Conservation (phyloP, 1,140 invertebrate genomes). For the Drosophila ironensis region DNA sequence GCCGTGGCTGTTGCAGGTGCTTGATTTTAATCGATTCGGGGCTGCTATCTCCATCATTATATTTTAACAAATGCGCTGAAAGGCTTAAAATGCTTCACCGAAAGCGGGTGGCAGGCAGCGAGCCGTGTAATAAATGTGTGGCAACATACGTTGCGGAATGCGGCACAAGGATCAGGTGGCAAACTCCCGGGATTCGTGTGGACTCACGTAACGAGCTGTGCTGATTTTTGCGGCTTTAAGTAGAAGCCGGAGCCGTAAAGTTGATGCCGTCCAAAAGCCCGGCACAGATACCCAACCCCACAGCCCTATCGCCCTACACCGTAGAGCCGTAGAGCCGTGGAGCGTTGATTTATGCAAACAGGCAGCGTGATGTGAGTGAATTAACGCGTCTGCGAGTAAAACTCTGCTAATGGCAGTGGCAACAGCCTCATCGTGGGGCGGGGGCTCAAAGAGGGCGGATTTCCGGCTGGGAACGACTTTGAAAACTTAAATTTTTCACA, state of each 20-base stretch:
- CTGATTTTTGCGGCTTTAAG: slow-evolving; percentile 73
- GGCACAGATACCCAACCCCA: slow-evolving; percentile 4
- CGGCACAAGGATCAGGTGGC: slow-evolving; percentile 55
- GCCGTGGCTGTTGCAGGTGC: slow-evolving; percentile 14
- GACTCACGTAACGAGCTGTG: slow-evolving; percentile 48
- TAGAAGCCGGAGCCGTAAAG: slow-evolving; percentile 36
- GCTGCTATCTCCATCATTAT: slow-evolving; percentile 52
- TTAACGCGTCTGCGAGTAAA: slow-evolving; percentile 61
- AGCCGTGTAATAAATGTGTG: slow-evolving; percentile 61
- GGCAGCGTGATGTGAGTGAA: slow-evolving; percentile 63
- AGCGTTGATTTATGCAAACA: slow-evolving; percentile 74
- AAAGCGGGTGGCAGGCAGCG: slow-evolving; percentile 32
- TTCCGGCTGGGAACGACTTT: slow-evolving; percentile 44
- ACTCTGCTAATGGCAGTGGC: slow-evolving; percentile 68
- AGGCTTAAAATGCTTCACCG: slow-evolving; percentile 62
- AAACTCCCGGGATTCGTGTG: slow-evolving; percentile 18
- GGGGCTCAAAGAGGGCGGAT: not conserved
- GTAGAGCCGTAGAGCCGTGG: not conserved
- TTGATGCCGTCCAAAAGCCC: slow-evolving; percentile 30
- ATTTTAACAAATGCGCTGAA: slow-evolving; percentile 62
- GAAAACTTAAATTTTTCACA: slow-evolving; percentile 61
- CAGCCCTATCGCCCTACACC: too few species aligned
- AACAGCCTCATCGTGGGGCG: slow-evolving; percentile 36
- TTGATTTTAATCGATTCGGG: slow-evolving; percentile 13
- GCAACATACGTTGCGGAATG: slow-evolving; percentile 46